Conservation (phyloP, 2,113 vertebrate genomes). For the Serilophus lunatus region DNA sequence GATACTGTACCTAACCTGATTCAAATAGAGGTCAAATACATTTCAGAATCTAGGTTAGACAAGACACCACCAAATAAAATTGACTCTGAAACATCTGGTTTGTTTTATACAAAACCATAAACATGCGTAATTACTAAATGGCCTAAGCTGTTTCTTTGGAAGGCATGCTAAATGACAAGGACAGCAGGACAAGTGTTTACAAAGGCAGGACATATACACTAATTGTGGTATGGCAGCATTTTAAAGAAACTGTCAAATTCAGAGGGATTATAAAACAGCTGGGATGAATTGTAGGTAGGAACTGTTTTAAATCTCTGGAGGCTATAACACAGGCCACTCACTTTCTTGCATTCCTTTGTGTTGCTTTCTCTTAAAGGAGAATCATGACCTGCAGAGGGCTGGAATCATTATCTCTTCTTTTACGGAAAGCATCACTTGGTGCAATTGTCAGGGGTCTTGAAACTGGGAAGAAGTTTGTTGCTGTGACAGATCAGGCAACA, state of each 20-base stretch:
- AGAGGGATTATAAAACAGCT: slow-evolving; percentile 37
- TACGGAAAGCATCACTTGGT: not conserved
- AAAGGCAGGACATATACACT: not conserved
- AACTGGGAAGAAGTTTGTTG: slow-evolving; percentile 12
- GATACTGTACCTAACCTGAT: not conserved
- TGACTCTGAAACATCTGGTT: slow-evolving; percentile 1
- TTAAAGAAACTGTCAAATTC: slow-evolving; percentile 19
- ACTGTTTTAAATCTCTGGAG: slow-evolving; percentile 16
- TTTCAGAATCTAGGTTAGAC: slow-evolving; percentile 1
- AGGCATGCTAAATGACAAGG: not conserved
- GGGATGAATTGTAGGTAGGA: slow-evolving; percentile 7
- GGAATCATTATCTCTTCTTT: slow-evolving; percentile 14
- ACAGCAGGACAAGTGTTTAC: slow-evolving; percentile 14
- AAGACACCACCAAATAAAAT: not conserved
- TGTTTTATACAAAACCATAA: not conserved
- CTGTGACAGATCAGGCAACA: slow-evolving; percentile 4
- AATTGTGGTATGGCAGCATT: not conserved
- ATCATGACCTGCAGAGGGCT: not conserved
- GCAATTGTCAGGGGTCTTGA: not conserved
- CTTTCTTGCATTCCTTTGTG: not conserved
- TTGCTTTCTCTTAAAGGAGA: not conserved
- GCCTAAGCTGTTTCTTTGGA: not conserved
- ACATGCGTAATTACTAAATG: not conserved
- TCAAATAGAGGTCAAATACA: not conserved
- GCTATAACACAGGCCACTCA: not conserved